phyloP scores from a whole-genome alignment of 2,113 vertebrate species.

The Plestiodon gilberti region DNA sequence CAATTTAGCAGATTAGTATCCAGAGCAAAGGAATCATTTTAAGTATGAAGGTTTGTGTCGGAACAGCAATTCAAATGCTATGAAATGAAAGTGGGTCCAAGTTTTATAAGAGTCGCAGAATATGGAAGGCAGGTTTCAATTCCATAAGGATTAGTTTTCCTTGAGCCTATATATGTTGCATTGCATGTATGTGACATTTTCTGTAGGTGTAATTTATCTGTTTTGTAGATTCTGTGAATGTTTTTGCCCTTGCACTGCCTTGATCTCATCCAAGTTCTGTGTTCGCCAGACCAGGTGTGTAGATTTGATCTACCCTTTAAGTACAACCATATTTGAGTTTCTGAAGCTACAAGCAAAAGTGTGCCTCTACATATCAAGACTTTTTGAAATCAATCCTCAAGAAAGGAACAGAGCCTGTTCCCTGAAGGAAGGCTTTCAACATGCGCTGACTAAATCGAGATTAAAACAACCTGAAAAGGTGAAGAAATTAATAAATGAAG shows the following conservation, averaged over 20 bases:
- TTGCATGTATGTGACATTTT: background rate
- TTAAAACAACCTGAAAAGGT: background rate
- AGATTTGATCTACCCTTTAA: conserved; percentile 16
- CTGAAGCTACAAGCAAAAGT: conserved; percentile 42
- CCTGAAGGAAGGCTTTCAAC: conserved; percentile 11
- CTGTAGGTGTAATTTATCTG: background rate
- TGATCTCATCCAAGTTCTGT: background rate
- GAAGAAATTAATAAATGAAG: conserved; percentile 16
- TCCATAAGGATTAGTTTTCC: background rate
- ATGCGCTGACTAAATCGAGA: background rate
- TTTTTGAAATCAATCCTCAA: conserved; percentile 20
- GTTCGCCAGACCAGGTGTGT: background rate
- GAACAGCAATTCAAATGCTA: background rate
- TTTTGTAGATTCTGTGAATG: background rate
- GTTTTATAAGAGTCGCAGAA: background rate
- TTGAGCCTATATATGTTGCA: background rate
- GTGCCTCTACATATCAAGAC: conserved; percentile 29
- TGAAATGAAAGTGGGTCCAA: background rate
- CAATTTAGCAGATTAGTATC: background rate
- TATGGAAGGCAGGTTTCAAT: background rate
- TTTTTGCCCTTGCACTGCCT: background rate
- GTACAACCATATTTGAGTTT: background rate
- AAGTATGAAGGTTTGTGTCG: background rate
- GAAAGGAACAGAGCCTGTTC: conserved; percentile 26
- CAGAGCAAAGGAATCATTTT: background rate